These are phyloP conservation scores for Anhinga anhinga DNA, from an alignment of 2,113 vertebrate species.

Conservation along the genomic window DNA sequence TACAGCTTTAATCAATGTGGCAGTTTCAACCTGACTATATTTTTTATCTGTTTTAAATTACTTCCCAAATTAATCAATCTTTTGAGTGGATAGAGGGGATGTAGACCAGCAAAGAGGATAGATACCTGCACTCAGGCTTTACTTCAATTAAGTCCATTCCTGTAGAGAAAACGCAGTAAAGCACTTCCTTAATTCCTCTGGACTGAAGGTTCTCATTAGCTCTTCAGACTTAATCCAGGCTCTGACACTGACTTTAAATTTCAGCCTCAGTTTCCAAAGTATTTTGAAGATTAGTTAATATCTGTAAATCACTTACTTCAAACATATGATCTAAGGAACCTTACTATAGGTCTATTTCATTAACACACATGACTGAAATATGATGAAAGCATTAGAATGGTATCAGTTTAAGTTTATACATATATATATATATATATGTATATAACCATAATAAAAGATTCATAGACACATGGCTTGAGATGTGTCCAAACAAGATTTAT, in stretches of 20 bases:
- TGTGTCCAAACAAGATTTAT: not conserved
- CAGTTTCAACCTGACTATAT: not conserved
- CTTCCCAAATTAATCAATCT: not conserved
- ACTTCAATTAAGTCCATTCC: not conserved
- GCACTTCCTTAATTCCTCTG: slow-evolving; percentile 17
- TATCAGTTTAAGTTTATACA: not conserved
- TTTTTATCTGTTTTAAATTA: slow-evolving; percentile 38
- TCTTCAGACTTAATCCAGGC: not conserved
- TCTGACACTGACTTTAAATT: not conserved
- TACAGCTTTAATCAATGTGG: not conserved
- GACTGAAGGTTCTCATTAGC: slow-evolving; percentile 5
- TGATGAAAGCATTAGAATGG: slow-evolving; percentile 23
- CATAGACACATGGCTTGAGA: not conserved
- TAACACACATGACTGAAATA: not conserved
- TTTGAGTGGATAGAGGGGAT: not conserved
- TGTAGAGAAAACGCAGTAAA: not conserved
- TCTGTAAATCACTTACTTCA: not conserved
- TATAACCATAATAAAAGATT: not conserved
- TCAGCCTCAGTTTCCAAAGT: not conserved
- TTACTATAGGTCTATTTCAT: slow-evolving; percentile 11
- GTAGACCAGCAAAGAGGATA: not conserved
- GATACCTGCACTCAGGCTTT: not conserved
- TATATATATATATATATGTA: not conserved
- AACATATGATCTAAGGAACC: not conserved
- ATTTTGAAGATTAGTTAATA: not conserved